A percentile compares a stretch with the other conserved stretches of the same genome.
Evolutionary conservation across 2,888 invertebrate species (phyloP).

Genomic region (Drosophila picticornis): DNA sequence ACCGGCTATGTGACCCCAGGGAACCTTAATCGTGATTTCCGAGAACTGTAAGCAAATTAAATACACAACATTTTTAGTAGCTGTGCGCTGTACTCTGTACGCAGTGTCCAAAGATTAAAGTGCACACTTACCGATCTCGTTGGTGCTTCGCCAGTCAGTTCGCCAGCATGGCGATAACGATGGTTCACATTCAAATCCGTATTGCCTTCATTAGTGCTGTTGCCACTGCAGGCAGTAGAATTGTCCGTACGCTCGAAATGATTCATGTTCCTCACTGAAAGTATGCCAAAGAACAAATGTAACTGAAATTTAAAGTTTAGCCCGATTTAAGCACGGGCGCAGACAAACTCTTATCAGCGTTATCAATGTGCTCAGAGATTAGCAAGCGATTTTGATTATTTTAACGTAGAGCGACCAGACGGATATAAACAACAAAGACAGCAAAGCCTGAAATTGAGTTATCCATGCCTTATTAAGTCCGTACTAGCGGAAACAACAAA

Average conservation of each 20-base stretch:
- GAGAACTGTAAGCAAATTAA: slow-evolving; percentile 83
- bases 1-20: slow-evolving; percentile 89
- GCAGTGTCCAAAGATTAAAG: slow-evolving; percentile 48
- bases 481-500: not conserved
- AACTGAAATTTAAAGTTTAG: slow-evolving; percentile 66
- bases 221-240: slow-evolving; percentile 18
- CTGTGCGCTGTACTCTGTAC: not conserved
- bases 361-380: slow-evolving; percentile 21
- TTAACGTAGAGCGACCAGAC: slow-evolving; percentile 5
- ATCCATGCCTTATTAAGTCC: slow-evolving; percentile 16
- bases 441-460: slow-evolving; percentile 17
- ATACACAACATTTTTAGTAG: slow-evolving; percentile 6
- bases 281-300: slow-evolving; percentile 32
- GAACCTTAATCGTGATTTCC: slow-evolving; percentile 89
- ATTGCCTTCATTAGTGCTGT: slow-evolving; percentile 30
- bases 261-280: slow-evolving; percentile 57
- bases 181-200: slow-evolving; percentile 50
- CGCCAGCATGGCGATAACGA: slow-evolving; percentile 82
- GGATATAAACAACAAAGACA: slow-evolving; percentile 19
- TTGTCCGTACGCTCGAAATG: slow-evolving; percentile 31
- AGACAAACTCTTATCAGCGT: slow-evolving; percentile 46
- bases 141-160: slow-evolving; percentile 81
- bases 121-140: slow-evolving; percentile 75
- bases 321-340: not conserved
- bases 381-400: slow-evolving; percentile 47